A percentile compares a stretch with the other conserved stretches of the same genome.
phyloP scores from a whole-genome alignment of 92 coral and sea anemone genomes.

The Zoanthus solanderi region DNA sequence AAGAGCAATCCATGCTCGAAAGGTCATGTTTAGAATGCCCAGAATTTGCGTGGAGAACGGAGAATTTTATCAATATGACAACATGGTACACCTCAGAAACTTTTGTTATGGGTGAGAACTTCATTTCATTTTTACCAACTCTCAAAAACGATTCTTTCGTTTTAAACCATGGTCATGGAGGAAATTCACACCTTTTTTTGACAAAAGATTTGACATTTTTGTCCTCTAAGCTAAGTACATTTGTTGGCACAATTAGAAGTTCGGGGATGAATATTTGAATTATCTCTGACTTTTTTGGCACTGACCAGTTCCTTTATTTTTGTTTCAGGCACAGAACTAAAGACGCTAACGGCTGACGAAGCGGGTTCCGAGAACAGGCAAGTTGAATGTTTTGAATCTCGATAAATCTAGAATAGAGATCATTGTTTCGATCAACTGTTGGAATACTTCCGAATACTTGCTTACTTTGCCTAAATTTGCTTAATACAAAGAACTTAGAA shows the following conservation, averaged over 20 bases:
- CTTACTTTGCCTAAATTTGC: background rate
- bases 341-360: slow-evolving; percentile 33
- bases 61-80: slow-evolving; percentile 67
- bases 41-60: slow-evolving; percentile 42
- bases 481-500: background rate
- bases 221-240: slow-evolving; percentile 11
- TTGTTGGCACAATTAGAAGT: background rate
- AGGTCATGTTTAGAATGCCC: slow-evolving; percentile 45
- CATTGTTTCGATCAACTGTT: slow-evolving; percentile 21
- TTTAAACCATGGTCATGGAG: background rate
- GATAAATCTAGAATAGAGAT: background rate
- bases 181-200: slow-evolving; percentile 5
- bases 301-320: background rate
- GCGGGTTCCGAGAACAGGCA: slow-evolving; percentile 25
- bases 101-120: slow-evolving; percentile 71
- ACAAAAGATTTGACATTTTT: slow-evolving; percentile 17
- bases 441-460: background rate
- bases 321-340: slow-evolving; percentile 34
- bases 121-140: slow-evolving; percentile 16
- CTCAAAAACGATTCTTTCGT: background rate
- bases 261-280: background rate
- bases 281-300: background rate
- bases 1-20: slow-evolving; percentile 12
- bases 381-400: background rate
- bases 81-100: slow-evolving; percentile 84